Conservation (phyloP, 2,888 invertebrate genomes). For the Mesopsocus fuscifrons region DNA sequence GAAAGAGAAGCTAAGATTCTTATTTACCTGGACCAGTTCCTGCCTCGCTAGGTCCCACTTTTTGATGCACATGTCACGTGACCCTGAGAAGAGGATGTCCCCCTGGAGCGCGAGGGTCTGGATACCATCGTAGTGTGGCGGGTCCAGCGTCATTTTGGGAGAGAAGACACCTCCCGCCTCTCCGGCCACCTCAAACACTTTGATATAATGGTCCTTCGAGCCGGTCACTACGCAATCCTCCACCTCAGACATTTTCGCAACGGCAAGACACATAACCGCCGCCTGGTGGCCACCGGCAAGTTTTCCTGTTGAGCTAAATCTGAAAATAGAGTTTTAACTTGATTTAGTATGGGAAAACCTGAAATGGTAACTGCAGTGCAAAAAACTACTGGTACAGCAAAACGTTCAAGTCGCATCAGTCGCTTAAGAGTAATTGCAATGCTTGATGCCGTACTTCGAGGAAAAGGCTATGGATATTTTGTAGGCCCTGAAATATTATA, state of each 20-base stretch:
- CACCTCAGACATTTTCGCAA: constrained; percentile 30
- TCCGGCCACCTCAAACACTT: constrained; percentile 32
- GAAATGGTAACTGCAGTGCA: too few relatives aligned
- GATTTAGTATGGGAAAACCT: too few relatives aligned
- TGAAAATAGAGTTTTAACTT: constrained; percentile 21
- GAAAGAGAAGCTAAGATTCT: too few relatives aligned
- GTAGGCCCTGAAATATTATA: too few relatives aligned
- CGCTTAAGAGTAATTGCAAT: background rate
- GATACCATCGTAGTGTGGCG: constrained; percentile 82
- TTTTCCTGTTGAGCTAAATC: constrained; percentile 49
- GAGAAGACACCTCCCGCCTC: constrained; percentile 29
- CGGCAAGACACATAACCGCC: constrained; percentile 64
- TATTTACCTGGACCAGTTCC: constrained; percentile 36
- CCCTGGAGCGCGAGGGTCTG: constrained; percentile 52
- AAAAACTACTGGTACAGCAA: constrained; percentile 3
- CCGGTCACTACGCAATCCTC: constrained; percentile 56
- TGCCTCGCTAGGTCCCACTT: constrained; percentile 52
- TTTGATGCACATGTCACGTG: constrained; percentile 70
- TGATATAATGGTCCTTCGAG: constrained; percentile 71
- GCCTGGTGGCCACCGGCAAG: constrained; percentile 63
- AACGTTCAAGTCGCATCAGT: constrained; percentile 8
- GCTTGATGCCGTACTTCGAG: constrained; percentile 6
- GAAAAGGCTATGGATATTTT: too few relatives aligned
- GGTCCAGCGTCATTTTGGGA: constrained; percentile 47
- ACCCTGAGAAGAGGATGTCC: constrained; percentile 58